A percentile compares a stretch with the other conserved stretches of the same genome.
These are phyloP conservation scores for Formica selysi DNA, from an alignment of 1,140 invertebrate genomes.

Conservation along the genomic window DNA sequence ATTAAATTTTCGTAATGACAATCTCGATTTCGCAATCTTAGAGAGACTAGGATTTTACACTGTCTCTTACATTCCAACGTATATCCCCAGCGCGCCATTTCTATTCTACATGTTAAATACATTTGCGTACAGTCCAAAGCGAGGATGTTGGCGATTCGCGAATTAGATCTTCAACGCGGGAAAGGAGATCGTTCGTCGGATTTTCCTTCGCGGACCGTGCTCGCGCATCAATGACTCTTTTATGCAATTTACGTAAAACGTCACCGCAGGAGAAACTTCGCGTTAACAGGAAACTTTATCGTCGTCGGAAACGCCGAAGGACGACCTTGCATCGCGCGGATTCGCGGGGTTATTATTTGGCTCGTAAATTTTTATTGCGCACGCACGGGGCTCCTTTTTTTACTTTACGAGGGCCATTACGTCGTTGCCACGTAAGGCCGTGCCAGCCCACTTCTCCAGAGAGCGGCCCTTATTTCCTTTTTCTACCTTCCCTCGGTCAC, in stretches of 20 bases:
- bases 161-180: constrained; percentile 1
- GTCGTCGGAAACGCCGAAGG: constrained; percentile 34
- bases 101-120: constrained; percentile 3
- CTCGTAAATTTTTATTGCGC: constrained; percentile 74
- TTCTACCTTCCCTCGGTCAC: constrained; percentile 49
- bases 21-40: neutral
- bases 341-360: constrained; percentile 66
- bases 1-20: constrained; percentile 22
- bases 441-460: constrained; percentile 55
- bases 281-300: constrained; percentile 37
- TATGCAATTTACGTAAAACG: constrained; percentile 37
- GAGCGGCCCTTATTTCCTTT: constrained; percentile 50
- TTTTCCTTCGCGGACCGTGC: constrained; percentile 21
- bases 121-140: neutral
- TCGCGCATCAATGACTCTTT: constrained; percentile 37
- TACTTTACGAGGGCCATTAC: constrained; percentile 74
- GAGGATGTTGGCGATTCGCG: neutral
- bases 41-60: neutral
- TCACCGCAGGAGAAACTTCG: constrained; percentile 19
- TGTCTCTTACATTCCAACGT: neutral
- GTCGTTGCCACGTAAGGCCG: constrained; percentile 71
- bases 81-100: neutral
- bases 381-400: constrained; percentile 55
- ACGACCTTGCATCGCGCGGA: neutral
- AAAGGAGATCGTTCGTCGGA: constrained; percentile 18